Conservation (phyloP, 2,113 vertebrate species). For the Glaucomys volans region DNA sequence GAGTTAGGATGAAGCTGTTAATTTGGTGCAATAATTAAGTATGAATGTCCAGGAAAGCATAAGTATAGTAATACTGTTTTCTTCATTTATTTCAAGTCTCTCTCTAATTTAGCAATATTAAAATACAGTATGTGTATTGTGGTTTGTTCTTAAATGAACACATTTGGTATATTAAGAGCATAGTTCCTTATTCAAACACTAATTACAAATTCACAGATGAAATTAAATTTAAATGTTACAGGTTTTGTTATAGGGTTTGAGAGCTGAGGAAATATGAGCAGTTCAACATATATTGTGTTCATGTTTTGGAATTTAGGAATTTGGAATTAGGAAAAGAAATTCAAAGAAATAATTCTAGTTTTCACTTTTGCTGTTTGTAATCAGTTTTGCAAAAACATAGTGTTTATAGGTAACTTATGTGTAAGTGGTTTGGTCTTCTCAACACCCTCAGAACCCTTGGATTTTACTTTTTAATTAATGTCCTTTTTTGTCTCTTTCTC, state of each 20-base stretch:
- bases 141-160: constrained; percentile 18
- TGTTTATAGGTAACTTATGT: background rate
- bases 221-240: constrained; percentile 40
- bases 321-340: background rate
- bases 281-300: background rate
- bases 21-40: background rate
- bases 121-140: background rate
- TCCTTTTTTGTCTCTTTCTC: background rate
- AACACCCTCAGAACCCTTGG: background rate
- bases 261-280: constrained; percentile 8
- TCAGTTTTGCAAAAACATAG: background rate
- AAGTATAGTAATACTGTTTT: background rate
- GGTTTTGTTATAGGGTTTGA: background rate
- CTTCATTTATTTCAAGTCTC: background rate
- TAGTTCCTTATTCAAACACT: background rate
- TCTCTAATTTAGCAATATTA: constrained; percentile 25
- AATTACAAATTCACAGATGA: constrained; percentile 40
- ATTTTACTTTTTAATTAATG: background rate
- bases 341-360: background rate
- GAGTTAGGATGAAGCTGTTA: background rate
- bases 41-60: background rate
- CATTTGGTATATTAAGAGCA: background rate
- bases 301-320: constrained; percentile 4
- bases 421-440: background rate
- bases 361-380: background rate